Evolutionary conservation across 2,888 invertebrate species (phyloP).

Genomic region (Callyntrura guangdongensis): DNA sequence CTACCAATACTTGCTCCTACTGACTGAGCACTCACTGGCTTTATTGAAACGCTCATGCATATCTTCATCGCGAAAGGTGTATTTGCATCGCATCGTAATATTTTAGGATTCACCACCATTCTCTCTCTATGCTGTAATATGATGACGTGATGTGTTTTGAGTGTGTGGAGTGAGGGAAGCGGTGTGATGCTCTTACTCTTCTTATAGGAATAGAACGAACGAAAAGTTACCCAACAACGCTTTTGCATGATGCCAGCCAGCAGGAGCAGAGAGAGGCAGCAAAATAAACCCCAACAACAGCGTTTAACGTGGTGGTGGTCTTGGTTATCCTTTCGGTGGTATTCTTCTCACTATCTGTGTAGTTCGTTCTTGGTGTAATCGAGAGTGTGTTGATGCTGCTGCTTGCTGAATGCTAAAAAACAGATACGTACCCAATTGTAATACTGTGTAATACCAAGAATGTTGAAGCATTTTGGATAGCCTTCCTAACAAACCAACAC

Average conservation of each 20-base stretch:
- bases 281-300: no score
- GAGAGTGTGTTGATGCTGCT: not conserved
- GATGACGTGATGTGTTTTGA: constrained; percentile 47
- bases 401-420: constrained; percentile 32
- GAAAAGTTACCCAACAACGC: constrained; percentile 25
- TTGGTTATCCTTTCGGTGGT: constrained; percentile 34
- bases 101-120: not conserved
- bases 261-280: no score
- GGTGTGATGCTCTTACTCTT: constrained; percentile 9
- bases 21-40: not conserved
- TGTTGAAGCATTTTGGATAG: constrained; percentile 39
- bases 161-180: constrained; percentile 7
- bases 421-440: constrained; percentile 33
- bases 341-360: not conserved
- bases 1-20: not conserved
- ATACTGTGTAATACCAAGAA: constrained; percentile 15
- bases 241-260: not conserved
- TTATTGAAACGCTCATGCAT: not conserved
- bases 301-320: not conserved
- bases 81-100: constrained; percentile 4
- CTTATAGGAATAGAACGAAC: not conserved
- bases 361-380: not conserved
- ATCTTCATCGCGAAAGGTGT: not conserved
- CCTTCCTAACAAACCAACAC: not conserved
- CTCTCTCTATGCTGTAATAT: not conserved